Percentiles rank a stretch among this genome's conserved stretches.
These are phyloP conservation scores for Aramus guarauna DNA, from an alignment of 2,113 vertebrate genomes.

Conservation along the genomic window DNA sequence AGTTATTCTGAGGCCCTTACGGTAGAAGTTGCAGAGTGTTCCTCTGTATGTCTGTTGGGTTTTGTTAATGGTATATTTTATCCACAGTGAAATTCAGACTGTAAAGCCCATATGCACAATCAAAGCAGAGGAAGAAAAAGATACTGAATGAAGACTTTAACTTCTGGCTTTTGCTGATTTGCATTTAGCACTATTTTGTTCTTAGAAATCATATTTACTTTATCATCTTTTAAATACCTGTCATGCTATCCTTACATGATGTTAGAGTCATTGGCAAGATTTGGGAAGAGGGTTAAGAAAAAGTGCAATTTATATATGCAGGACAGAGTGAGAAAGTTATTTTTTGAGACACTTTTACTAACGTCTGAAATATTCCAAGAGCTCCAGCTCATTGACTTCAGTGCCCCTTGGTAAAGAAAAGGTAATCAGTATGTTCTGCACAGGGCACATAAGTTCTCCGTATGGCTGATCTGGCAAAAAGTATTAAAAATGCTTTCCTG, in stretches of 20 bases:
- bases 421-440: background rate
- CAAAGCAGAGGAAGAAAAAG: background rate
- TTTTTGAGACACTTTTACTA: background rate
- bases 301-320: background rate
- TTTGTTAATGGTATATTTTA: background rate
- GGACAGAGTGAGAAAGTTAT: background rate
- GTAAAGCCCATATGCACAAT: background rate
- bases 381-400: background rate
- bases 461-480: background rate
- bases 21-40: background rate
- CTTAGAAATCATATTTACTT: background rate
- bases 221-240: background rate
- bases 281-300: background rate
- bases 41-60: background rate
- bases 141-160: background rate
- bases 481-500: background rate
- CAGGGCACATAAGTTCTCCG: background rate
- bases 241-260: background rate
- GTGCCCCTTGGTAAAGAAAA: background rate
- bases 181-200: background rate
- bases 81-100: background rate
- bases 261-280: background rate
- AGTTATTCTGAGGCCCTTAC: background rate
- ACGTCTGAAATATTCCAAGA: background rate
- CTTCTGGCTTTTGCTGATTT: background rate